A percentile compares a stretch with the other conserved stretches of the same genome.
Evolutionary conservation across 2,888 invertebrate species (phyloP).

Genomic region (Hirtodrosophila trivittata): DNA sequence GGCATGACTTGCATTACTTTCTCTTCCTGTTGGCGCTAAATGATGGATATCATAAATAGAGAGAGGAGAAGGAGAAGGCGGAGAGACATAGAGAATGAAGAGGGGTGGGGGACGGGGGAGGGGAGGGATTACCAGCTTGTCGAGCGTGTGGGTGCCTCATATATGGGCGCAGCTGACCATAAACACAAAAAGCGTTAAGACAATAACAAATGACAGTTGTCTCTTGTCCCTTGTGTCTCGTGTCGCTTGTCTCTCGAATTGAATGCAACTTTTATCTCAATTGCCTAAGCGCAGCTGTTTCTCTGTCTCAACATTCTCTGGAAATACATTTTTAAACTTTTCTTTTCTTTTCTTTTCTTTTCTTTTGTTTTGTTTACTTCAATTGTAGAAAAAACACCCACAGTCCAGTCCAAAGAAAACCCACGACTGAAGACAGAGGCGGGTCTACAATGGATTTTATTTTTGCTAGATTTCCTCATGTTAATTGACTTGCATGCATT

Average conservation of each 20-base stretch:
- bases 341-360: conserved; percentile 21
- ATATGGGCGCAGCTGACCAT: conserved; percentile 40
- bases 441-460: too few relatives aligned
- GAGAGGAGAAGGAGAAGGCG: not conserved
- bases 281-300: conserved; percentile 50
- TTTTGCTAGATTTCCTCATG: too few relatives aligned
- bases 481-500: too few relatives aligned
- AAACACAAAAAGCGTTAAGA: conserved; percentile 19
- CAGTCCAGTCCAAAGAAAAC: conserved; percentile 1
- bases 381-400: conserved; percentile 22
- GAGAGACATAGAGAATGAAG: not conserved
- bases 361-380: conserved; percentile 11
- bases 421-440: not conserved
- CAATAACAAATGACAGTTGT: conserved; percentile 69
- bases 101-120: not conserved
- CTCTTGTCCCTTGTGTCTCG: conserved; percentile 20
- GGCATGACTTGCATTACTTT: conserved; percentile 66
- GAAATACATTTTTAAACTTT: conserved; percentile 16
- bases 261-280: conserved; percentile 43
- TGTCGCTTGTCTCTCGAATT: conserved; percentile 20
- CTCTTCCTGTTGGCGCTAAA: conserved; percentile 78
- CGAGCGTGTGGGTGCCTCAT: conserved; percentile 37
- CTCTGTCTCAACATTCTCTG: too few relatives aligned
- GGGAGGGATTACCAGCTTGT: not conserved
- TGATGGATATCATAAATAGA: conserved; percentile 63